Percentiles rank a stretch among this genome's conserved stretches.
phyloP scores from a whole-genome alignment of 2,797 vertebrate species.

The Yasuhikotakia modesta region DNA sequence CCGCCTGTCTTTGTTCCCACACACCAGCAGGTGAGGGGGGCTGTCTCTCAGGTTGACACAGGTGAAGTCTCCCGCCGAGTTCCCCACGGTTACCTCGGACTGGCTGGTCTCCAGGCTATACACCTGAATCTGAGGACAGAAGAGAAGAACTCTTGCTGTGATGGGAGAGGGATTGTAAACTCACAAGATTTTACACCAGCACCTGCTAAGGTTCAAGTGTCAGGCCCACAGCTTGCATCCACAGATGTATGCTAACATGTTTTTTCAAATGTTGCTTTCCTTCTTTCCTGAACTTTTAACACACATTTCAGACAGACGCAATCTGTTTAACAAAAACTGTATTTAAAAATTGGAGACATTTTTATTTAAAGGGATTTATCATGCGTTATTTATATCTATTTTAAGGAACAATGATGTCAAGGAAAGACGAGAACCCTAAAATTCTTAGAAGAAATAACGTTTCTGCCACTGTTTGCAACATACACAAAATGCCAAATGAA shows the following conservation, averaged over 20 bases:
- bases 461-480: no score
- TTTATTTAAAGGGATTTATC: not conserved
- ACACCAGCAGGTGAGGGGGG: constrained; percentile 85
- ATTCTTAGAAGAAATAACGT: no score
- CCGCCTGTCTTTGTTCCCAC: constrained; percentile 95
- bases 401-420: not conserved
- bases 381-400: not conserved
- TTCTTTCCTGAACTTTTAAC: not conserved
- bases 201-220: constrained; percentile 46
- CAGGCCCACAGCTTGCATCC: constrained; percentile 23
- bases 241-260: constrained; percentile 23
- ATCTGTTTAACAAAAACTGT: not conserved
- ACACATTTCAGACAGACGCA: not conserved
- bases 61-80: constrained; percentile 86
- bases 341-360: not conserved
- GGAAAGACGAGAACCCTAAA: not conserved
- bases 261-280: not conserved
- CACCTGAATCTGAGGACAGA: constrained; percentile 82
- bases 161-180: constrained; percentile 47
- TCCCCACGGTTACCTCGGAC: constrained; percentile 80
- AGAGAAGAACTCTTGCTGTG: constrained; percentile 14
- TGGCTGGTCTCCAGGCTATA: constrained; percentile 87
- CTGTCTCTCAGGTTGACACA: constrained; percentile 87
- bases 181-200: constrained; percentile 39
- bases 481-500: no score